A percentile compares a stretch with the other conserved stretches of the same genome.
Evolutionary conservation across 2,113 vertebrate genomes (phyloP).

Genomic region (Cairina moschata): DNA sequence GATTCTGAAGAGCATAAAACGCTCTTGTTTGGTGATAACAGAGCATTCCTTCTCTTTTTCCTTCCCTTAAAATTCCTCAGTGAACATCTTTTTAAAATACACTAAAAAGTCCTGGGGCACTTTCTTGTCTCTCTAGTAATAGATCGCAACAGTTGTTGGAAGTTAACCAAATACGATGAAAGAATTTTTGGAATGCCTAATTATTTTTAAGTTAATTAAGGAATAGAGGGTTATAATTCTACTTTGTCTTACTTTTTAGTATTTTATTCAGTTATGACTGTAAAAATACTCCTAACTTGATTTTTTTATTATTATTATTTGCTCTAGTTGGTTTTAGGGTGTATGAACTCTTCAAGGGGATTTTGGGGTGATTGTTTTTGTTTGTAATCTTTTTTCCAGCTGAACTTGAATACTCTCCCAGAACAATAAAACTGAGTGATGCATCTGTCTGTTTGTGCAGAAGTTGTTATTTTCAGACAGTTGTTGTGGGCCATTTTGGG

Average conservation of each 20-base stretch:
- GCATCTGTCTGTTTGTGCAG: not conserved
- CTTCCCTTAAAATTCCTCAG: not conserved
- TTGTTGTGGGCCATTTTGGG: not conserved
- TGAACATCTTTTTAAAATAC: not conserved
- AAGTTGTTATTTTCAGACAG: not conserved
- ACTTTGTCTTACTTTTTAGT: not conserved
- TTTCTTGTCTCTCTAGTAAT: not conserved
- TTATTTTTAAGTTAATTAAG: not conserved
- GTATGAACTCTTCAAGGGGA: not conserved
- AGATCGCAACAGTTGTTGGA: not conserved
- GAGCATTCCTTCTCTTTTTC: not conserved
- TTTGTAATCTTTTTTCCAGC: not conserved
- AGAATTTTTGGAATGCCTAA: not conserved
- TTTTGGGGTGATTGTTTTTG: not conserved
- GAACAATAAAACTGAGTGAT: slow-evolving; percentile 24
- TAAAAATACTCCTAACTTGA: not conserved
- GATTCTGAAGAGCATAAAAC: not conserved
- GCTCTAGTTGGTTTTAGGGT: not conserved
- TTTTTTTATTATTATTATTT: not conserved
- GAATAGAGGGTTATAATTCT: not conserved
- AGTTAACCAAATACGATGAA: not conserved
- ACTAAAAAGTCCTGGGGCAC: not conserved
- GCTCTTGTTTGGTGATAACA: not conserved
- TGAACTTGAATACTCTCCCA: not conserved
- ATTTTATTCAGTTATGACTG: not conserved